Evolutionary conservation across 2,113 vertebrate genomes (phyloP), one percentile per base, ranked within the genome.

Genomic region (Bubo blakistoni): DNA sequence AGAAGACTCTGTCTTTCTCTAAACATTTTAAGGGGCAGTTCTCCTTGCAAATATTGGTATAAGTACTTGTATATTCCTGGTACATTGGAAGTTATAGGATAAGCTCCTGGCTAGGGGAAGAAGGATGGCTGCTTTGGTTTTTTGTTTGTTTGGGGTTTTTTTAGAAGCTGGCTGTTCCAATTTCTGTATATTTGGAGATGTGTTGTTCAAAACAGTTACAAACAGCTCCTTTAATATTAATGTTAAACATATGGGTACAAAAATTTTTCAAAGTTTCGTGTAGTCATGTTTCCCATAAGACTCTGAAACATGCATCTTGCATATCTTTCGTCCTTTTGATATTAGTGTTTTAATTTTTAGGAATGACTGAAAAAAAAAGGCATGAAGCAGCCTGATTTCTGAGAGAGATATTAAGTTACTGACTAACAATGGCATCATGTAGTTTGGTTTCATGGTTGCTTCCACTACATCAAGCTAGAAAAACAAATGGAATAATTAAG

Each of bases 1-100:
- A 94, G 87, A 97, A 95, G 55, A 96, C 73, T 54, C 82, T 91
- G 16, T 69, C 59, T 92, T 96, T 76, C 79, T 40, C 38, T 87
- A 90, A 91, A 63, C 19, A 1, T 78, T 92, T 85, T 92, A 94
- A 77, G 80, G 81, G 81, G 55, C 51, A 81, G 27, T 84, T 82
- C 46, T 94, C 54, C 94, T 91, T 94, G 55, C 81, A 92, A 27
- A 38, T 89, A 24, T 22, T 89, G 88, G 44, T 86, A 81, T 65
- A 88, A 90, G 55, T 76, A 42, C 70, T 58, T 91, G 54, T 36
- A 4, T 82, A 4, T 86, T 87, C 54, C 36, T 74, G 32, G 42
- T 71, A 55, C 11, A 2, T 11, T 66, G 66, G 21, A 61, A 91
- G 17, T 55, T 71, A 81, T 70, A 24, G 51, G 18, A 70, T 86